Conservation (phyloP, 2,888 invertebrate species). For the Trissolcus japonicus region DNA sequence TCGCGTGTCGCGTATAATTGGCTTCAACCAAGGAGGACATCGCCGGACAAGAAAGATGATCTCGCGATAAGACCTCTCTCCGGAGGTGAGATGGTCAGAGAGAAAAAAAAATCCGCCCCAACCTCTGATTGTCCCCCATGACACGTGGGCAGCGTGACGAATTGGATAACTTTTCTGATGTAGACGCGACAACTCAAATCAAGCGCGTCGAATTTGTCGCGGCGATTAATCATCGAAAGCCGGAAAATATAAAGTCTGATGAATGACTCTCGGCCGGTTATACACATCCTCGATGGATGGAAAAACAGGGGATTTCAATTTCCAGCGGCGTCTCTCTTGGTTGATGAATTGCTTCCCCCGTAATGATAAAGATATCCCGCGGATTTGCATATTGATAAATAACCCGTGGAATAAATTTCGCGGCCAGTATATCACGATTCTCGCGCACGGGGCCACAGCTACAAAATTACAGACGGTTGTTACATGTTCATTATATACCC, state of each 20-base stretch:
- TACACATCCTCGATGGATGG: no score
- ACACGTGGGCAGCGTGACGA: slow-evolving; percentile 33
- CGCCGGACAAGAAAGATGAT: slow-evolving; percentile 47
- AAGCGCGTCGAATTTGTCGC: no score
- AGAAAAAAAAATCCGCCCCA: no score
- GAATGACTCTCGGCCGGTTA: no score
- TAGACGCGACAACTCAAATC: slow-evolving; percentile 5
- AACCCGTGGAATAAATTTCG: slow-evolving; percentile 13
- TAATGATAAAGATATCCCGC: slow-evolving; percentile 23
- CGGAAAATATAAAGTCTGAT: no score
- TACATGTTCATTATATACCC: slow-evolving; percentile 46
- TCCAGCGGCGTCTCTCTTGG: no score
- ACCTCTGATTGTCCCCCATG: slow-evolving; percentile 3
- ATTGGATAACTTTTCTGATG: slow-evolving; percentile 30
- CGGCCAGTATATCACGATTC: slow-evolving; percentile 20
- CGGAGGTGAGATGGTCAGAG: no score
- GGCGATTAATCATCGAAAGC: no score
- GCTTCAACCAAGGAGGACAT: slow-evolving; percentile 39
- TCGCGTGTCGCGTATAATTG: slow-evolving; percentile 59
- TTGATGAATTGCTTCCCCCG: neutral
- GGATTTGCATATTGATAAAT: slow-evolving; percentile 36
- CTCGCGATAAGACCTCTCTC: slow-evolving; percentile 38
- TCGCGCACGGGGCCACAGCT: neutral
- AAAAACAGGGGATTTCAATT: no score
- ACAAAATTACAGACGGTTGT: slow-evolving; percentile 44